phyloP scores from a whole-genome alignment of 2,888 invertebrate species.

The Caenorhabditis becei region DNA sequence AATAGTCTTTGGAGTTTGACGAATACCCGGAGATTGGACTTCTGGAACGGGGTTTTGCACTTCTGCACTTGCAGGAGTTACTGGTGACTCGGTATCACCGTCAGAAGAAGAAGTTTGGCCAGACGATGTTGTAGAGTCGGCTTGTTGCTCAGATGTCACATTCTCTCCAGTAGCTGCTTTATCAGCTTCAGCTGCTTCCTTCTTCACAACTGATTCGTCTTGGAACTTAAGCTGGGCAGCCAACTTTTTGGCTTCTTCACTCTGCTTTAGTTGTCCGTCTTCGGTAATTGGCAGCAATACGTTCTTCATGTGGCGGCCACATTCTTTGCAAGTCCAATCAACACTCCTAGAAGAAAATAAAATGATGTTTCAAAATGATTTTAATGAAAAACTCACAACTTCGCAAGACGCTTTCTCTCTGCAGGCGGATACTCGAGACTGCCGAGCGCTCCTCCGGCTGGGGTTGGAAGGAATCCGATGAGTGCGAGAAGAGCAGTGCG shows the following conservation, averaged over 20 bases:
- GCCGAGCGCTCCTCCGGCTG: conserved; percentile 92
- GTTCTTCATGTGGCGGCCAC: conserved; percentile 67
- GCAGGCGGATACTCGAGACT: conserved; percentile 91
- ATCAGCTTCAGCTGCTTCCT: conserved; percentile 13
- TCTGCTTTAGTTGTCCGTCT: conserved; percentile 49
- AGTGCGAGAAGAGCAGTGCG: conserved; percentile 92
- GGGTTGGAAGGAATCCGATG: conserved; percentile 95
- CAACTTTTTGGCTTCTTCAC: conserved; percentile 59
- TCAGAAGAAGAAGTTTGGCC: not conserved
- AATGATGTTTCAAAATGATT: too few species aligned
- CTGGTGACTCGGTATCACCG: not conserved
- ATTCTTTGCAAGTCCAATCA: conserved; percentile 69
- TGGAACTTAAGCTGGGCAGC: conserved; percentile 60
- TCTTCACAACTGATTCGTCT: conserved; percentile 43
- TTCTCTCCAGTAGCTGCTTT: not conserved
- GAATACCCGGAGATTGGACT: not conserved
- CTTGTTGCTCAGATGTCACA: not conserved
- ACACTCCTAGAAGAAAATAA: conserved; percentile 58
- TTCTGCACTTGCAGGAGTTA: not conserved
- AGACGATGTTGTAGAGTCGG: not conserved
- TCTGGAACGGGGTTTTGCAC: not conserved
- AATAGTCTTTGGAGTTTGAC: too few species aligned
- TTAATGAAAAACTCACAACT: conserved; percentile 84
- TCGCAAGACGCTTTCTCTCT: conserved; percentile 89
- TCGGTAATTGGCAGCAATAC: conserved; percentile 63